Evolutionary conservation across 2,113 vertebrate genomes (phyloP).

Genomic region (Xiphias gladius): DNA sequence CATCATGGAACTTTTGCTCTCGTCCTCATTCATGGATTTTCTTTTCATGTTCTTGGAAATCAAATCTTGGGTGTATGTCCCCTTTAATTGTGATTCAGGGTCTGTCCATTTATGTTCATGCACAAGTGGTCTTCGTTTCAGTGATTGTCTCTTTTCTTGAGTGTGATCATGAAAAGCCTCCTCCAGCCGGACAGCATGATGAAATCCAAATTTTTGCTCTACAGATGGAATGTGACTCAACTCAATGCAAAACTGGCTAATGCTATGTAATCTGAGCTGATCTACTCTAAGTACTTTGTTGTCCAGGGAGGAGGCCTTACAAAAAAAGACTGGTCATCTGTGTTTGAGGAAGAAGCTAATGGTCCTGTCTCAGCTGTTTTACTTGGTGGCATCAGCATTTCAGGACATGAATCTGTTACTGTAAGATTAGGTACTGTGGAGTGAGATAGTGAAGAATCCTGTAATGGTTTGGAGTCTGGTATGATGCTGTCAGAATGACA

Average conservation of each 20-base stretch:
- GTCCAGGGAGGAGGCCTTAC: slow-evolving; percentile 13
- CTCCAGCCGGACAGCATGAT: slow-evolving; percentile 50
- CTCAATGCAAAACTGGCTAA: slow-evolving; percentile 9
- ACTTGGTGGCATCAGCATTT: slow-evolving; percentile 17
- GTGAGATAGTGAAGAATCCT: background rate
- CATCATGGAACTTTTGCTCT: slow-evolving; percentile 47
- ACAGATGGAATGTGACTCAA: slow-evolving; percentile 71
- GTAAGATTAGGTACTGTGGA: background rate
- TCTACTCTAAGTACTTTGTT: slow-evolving; percentile 22
- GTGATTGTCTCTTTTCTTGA: slow-evolving; percentile 25
- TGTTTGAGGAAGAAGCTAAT: slow-evolving; percentile 11
- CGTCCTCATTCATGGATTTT: slow-evolving; percentile 50
- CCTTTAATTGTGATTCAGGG: slow-evolving; percentile 29
- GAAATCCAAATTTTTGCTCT: slow-evolving; percentile 25
- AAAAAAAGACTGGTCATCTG: slow-evolving; percentile 17
- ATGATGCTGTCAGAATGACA: background rate
- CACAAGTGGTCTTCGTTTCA: slow-evolving; percentile 28
- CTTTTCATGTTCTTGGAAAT: slow-evolving; percentile 58
- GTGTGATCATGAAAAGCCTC: slow-evolving; percentile 30
- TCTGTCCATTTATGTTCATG: slow-evolving; percentile 37
- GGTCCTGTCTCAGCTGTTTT: background rate
- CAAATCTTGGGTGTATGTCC: slow-evolving; percentile 48
- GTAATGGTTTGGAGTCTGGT: background rate
- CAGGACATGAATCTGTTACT: slow-evolving; percentile 5
- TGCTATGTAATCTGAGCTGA: background rate